Conservation (phyloP, 2,888 invertebrate species). For the Ichneumoninae sp. region DNA sequence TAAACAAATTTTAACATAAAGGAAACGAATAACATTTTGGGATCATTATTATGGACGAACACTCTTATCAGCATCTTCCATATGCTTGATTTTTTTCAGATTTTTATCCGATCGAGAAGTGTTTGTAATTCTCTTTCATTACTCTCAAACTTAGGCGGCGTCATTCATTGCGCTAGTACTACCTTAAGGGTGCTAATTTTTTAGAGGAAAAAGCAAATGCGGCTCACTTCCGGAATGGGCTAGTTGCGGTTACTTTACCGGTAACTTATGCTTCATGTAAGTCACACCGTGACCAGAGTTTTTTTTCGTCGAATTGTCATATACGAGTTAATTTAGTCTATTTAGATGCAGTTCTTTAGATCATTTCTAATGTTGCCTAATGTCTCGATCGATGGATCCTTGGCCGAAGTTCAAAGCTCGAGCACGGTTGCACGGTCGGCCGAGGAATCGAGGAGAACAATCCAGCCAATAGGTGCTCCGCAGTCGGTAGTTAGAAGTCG, state of each 20-base stretch:
- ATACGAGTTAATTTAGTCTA: neutral
- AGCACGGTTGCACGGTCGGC: neutral
- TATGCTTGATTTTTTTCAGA: too few relatives aligned
- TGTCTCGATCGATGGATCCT: conserved; percentile 29
- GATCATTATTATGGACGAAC: too few relatives aligned
- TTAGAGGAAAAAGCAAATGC: too few relatives aligned
- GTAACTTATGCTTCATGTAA: neutral
- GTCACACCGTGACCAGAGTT: neutral
- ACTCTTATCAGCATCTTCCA: too few relatives aligned
- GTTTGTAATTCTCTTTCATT: too few relatives aligned
- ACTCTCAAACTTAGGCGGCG: too few relatives aligned
- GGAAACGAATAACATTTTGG: too few relatives aligned
- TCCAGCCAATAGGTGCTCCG: conserved; percentile 10
- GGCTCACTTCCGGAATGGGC: too few relatives aligned
- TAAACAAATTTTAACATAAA: too few relatives aligned
- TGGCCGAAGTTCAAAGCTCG: neutral
- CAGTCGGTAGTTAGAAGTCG: conserved; percentile 39
- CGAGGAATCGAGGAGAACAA: neutral
- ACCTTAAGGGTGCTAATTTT: too few relatives aligned
- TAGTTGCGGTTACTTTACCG: neutral
- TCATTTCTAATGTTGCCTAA: conserved; percentile 37
- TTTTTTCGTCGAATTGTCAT: neutral
- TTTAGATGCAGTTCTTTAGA: neutral
- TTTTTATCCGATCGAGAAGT: too few relatives aligned
- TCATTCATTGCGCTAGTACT: too few relatives aligned